These are phyloP conservation scores for Paramormyrops kingsleyae DNA, from an alignment of 2,113 vertebrate genomes.

Conservation along the genomic window DNA sequence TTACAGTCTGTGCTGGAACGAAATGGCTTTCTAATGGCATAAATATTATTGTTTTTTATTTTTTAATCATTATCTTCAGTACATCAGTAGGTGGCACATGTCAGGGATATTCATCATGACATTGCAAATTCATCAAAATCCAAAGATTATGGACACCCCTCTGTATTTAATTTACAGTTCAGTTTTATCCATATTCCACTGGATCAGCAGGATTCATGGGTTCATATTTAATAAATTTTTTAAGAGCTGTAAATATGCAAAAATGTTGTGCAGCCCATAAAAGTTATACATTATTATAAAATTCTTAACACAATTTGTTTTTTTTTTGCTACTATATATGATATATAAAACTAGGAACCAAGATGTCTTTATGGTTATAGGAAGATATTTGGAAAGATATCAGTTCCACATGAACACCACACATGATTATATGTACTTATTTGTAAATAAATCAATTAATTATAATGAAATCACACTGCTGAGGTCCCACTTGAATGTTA, in stretches of 20 bases:
- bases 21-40: not conserved
- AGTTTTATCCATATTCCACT: not conserved
- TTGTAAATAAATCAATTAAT: not conserved
- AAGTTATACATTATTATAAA: not conserved
- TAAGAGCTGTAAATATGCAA: not conserved
- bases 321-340: not conserved
- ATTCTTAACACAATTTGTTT: not conserved
- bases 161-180: slow-evolving; percentile 21
- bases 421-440: not conserved
- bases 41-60: not conserved
- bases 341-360: not conserved
- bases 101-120: not conserved
- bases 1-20: not conserved
- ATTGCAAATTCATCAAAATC: slow-evolving; percentile 1
- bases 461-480: not conserved
- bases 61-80: slow-evolving; percentile 9
- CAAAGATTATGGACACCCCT: slow-evolving; percentile 9
- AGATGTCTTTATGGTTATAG: not conserved
- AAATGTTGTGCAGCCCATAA: not conserved
- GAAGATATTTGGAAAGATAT: not conserved
- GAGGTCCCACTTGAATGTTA: not conserved
- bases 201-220: not conserved
- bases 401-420: not conserved
- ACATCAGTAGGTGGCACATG: not conserved
- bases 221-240: not conserved